Evolutionary conservation across 2,888 invertebrate genomes (phyloP), one percentile per base, ranked within the genome.

Genomic region (Gasteruption jaculator): DNA sequence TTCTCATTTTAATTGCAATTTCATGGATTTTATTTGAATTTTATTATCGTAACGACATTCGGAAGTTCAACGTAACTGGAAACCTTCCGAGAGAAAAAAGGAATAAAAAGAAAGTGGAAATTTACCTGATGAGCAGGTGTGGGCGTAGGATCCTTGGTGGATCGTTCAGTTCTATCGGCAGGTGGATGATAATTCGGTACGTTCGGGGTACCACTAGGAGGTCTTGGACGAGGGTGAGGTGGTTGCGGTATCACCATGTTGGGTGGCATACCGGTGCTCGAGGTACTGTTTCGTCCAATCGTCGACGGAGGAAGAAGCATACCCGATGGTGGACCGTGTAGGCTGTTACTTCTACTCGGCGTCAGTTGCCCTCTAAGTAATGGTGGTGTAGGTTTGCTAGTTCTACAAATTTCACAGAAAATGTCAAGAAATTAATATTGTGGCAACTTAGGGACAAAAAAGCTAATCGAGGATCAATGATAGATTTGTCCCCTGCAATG

Each of bases 271-370:
- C 72, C 72, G 20, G 74, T 68, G 41, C 71, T 63, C 18, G 72
- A 67, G 27, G 74, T 72, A 27, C 76, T 68, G 49, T 71, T 72
- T 53, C 72, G 71, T 24, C 71, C 67, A 10, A 63, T 62, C 21
- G 75, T 72, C 4, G 77, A 76, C 20, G 79, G 76, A 59, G 74
- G 68, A 52, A 75, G 65, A 46, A 77, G 54, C 48, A 72, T 71
- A 27, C 73, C 72, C 30, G 80, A 78, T 37, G 68, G 68, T 34
- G 68, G 68, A 39, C 74, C 73, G 46, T 74, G 75, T 46, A 76
- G 68, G 55, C 74, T 69, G 53, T 62, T 70, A 46, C 60, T 67
- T 44, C 70, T 60, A 45, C 66, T 68, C 4, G 70, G 70, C 7
- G 70, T 63, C 11, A 66, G 68, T 24, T 70, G 70, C 34, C 71